Base-by-base conservation (phyloP, 2,797 vertebrate species). In the Allochrocebus solatus region DNA sequence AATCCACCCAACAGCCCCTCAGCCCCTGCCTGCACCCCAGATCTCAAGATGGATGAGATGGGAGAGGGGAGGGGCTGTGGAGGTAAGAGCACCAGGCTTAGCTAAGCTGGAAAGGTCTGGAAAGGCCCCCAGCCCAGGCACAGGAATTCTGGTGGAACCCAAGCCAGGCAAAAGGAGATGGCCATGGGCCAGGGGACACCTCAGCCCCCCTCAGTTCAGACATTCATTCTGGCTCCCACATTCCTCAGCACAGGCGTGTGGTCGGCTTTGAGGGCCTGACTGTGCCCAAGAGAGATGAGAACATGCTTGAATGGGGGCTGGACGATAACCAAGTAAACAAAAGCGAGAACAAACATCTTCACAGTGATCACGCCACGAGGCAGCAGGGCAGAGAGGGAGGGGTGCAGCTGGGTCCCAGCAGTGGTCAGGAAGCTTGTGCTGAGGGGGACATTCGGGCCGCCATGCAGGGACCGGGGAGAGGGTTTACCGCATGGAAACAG, bases 11-110 rank as follows among this genome's bases (percentile, higher is more conserved):
- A 17, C 64, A 67, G 33, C 33, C 33, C 8, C 64, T 67, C 16
- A 1, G 33, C 64, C 70, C 76, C 74, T 80, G 95, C 95, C 93
- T 64, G 91, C 91, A 41, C 81, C 95, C 93, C 26, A n/a, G 64
- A 67, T n/a, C 8, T 4, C 33, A n/a, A 67, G 64, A 19, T n/a
- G 33, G 64, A n/a, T 19, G 64, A 67, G 64, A 67, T 3, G 30
- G 59, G 67, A 59, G 28, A 48, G 19, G 30, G 8, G 19, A 24
- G 8, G 8, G 16, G 30, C 43, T 22, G 22, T 26, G 33, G 39
- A 10, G 26, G 21, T 41, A 43, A 41, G 36, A 14, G 21, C 8
- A 28, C 10, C 16, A 21, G n/a, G n/a, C 48, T 70, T 22, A 50
- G 22, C 41, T 12, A 41, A 39, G 13, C 55, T 7, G 36, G 17